Evolutionary conservation across 2,113 vertebrate genomes (phyloP).

Genomic region (Seriola rivoliana): DNA sequence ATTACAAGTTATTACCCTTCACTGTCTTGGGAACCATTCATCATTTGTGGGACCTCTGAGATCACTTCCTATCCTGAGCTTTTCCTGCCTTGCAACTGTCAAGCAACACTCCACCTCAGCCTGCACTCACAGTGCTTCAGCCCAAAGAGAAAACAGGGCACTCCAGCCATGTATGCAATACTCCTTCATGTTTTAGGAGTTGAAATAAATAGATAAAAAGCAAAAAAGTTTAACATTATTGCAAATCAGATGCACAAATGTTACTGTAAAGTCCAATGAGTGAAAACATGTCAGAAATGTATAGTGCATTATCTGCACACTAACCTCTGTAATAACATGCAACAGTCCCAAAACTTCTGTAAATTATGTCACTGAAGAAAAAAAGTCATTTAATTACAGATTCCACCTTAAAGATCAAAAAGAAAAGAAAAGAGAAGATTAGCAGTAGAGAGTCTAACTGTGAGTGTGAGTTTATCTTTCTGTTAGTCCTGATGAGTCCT

Average conservation of each 20-base stretch:
- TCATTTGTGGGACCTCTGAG: constrained; percentile 69
- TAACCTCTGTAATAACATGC: background rate
- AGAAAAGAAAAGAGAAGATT: no score
- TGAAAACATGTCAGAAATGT: no score
- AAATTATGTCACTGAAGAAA: no score
- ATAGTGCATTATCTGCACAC: no score
- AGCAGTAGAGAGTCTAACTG: no score
- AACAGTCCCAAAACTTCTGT: background rate
- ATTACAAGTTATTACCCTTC: constrained; percentile 77
- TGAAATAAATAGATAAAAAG: background rate
- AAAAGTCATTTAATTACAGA: no score
- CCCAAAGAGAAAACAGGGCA: background rate
- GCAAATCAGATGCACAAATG: no score
- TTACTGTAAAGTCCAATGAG: background rate
- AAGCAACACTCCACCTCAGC: constrained; percentile 37
- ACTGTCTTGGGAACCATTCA: constrained; percentile 66
- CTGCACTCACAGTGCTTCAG: constrained; percentile 18
- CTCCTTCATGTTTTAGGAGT: no score
- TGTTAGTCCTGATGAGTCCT: no score
- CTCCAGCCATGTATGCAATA: no score
- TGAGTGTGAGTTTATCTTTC: no score
- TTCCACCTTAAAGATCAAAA: no score
- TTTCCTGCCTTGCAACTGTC: constrained; percentile 68
- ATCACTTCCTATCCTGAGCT: constrained; percentile 67
- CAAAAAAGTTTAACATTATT: background rate